Percentiles rank a stretch among this genome's conserved stretches.
phyloP scores from a whole-genome alignment of 2,113 vertebrate genomes.

The Aramus guarauna region DNA sequence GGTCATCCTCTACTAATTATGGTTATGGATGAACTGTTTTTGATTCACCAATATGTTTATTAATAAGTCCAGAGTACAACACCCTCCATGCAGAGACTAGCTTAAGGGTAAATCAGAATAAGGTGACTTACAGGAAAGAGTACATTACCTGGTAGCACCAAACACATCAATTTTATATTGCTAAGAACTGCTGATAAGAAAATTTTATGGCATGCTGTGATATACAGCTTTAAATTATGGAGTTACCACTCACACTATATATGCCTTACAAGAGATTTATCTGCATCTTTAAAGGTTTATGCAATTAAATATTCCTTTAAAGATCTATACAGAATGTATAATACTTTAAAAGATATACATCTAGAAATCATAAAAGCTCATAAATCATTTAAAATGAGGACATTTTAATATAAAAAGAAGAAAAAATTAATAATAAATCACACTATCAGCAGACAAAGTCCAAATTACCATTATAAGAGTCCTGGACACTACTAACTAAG shows the following conservation, averaged over 20 bases:
- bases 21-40: not conserved
- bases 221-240: slow-evolving; percentile 3
- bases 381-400: not conserved
- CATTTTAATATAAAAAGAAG: not conserved
- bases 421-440: not conserved
- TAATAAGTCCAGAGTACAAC: not conserved
- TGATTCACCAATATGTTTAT: not conserved
- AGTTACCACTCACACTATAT: not conserved
- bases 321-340: not conserved
- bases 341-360: not conserved
- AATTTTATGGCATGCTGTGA: not conserved
- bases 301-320: not conserved
- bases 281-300: not conserved
- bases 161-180: not conserved
- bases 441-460: not conserved
- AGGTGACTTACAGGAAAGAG: not conserved
- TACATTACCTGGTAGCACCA: not conserved
- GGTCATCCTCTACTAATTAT: not conserved
- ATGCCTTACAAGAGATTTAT: not conserved
- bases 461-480: not conserved
- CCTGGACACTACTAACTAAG: not conserved
- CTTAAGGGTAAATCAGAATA: not conserved
- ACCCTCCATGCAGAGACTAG: not conserved
- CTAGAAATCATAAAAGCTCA: not conserved
- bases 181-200: not conserved